Percentiles rank a stretch among this genome's conserved stretches.
Evolutionary conservation across 2,888 invertebrate species (phyloP).

Genomic region (Caenorhabditis virilis): DNA sequence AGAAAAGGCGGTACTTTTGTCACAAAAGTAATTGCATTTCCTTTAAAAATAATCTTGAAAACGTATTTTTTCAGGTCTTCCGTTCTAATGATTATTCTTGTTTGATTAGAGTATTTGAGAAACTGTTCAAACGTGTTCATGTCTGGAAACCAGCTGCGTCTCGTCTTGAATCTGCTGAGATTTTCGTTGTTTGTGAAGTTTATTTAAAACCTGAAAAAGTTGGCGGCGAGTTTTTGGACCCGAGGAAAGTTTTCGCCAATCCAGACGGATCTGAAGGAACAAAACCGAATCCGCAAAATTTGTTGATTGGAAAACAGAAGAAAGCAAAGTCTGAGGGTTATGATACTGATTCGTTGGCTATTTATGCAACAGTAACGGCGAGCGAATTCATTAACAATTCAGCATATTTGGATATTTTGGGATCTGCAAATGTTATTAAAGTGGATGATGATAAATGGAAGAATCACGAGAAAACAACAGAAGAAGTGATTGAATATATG

Average conservation of each 20-base stretch:
- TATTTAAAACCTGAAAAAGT: constrained; percentile 83
- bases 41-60: neutral
- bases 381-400: constrained; percentile 78
- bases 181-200: constrained; percentile 94
- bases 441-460: constrained; percentile 59
- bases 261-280: constrained; percentile 52
- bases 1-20: constrained; percentile 93
- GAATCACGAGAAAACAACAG: constrained; percentile 58
- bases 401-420: constrained; percentile 82
- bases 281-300: constrained; percentile 53
- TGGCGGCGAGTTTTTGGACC: constrained; percentile 88
- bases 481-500: constrained; percentile 77
- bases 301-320: constrained; percentile 74
- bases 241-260: constrained; percentile 85
- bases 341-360: constrained; percentile 75
- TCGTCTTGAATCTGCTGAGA: constrained; percentile 96
- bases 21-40: constrained; percentile 81
- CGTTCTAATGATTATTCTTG: constrained; percentile 96
- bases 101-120: constrained; percentile 90
- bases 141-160: constrained; percentile 99
- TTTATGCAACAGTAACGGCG: constrained; percentile 56
- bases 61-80: constrained; percentile 70
- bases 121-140: constrained; percentile 91
- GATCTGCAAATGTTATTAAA: constrained; percentile 71
- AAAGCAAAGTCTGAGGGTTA: constrained; percentile 85